These are phyloP conservation scores for Hofmannophila pseudospretella DNA, from an alignment of 2,888 invertebrate species.

Conservation along the genomic window DNA sequence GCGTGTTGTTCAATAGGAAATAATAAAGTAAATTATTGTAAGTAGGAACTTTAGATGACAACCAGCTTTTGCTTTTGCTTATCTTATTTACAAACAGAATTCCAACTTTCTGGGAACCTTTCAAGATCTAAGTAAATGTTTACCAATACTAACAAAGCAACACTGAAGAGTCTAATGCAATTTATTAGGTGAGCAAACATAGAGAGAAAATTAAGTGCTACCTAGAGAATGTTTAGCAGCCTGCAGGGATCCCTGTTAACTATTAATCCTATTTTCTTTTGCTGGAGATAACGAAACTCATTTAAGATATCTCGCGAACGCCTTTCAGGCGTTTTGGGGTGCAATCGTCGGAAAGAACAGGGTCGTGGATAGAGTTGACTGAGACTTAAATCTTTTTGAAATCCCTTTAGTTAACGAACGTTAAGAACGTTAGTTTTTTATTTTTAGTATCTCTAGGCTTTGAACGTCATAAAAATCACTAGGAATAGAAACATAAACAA, in stretches of 20 bases:
- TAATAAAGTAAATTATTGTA: no score
- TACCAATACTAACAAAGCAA: slow-evolving; percentile 7
- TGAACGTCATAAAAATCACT: no score
- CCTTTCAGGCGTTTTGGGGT: slow-evolving; percentile 71
- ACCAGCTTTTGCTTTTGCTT: no score
- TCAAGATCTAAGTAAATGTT: not conserved
- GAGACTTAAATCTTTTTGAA: not conserved
- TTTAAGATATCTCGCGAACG: slow-evolving; percentile 73
- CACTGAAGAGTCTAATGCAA: not conserved
- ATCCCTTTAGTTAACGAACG: no score
- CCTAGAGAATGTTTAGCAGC: slow-evolving; percentile 10
- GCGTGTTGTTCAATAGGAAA: no score
- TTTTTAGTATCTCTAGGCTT: no score
- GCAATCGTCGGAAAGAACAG: slow-evolving; percentile 43
- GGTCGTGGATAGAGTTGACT: slow-evolving; percentile 26
- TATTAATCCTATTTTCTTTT: slow-evolving; percentile 74
- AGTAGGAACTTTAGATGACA: no score
- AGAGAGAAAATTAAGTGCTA: not conserved
- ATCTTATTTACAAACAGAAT: no score
- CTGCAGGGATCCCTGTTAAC: slow-evolving; percentile 61
- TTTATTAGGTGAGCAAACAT: slow-evolving; percentile 2
- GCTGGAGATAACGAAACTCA: slow-evolving; percentile 74
- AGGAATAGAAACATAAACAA: no score
- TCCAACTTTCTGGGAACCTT: no score
- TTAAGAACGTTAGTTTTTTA: no score